Conservation (phyloP, 2,113 vertebrate species). For the Actenoides lindsayi region DNA sequence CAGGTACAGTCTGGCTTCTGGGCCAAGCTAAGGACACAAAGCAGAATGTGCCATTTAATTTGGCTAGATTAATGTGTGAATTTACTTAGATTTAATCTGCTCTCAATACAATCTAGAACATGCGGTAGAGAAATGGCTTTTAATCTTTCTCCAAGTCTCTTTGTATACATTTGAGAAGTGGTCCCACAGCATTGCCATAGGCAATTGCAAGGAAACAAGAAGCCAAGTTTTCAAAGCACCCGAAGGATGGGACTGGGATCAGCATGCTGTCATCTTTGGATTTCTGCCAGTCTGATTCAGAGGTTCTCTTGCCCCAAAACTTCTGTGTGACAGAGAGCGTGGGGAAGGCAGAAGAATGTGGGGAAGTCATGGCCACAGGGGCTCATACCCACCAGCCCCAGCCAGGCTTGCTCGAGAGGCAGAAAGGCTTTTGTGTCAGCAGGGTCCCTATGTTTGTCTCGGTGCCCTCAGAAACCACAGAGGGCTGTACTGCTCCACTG, state of each 20-base stretch:
- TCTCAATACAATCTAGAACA: background rate
- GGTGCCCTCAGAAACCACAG: background rate
- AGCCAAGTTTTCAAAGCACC: background rate
- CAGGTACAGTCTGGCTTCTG: background rate
- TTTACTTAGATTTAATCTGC: background rate
- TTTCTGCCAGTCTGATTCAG: background rate
- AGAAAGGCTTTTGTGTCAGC: background rate
- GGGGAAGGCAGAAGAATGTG: background rate
- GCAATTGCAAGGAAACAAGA: background rate
- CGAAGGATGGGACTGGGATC: background rate
- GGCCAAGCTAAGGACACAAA: background rate
- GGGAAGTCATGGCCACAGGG: background rate
- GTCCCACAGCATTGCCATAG: background rate
- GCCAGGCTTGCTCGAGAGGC: rapidly evolving
- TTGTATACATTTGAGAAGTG: background rate
- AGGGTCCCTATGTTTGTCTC: background rate
- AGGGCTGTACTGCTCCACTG: background rate
- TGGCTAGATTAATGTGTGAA: background rate
- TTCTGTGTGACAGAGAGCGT: background rate
- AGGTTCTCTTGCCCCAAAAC: background rate
- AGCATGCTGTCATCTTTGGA: background rate
- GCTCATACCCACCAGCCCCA: background rate
- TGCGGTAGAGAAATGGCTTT: background rate
- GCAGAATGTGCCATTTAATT: background rate
- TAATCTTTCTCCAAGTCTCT: background rate